Evolutionary conservation across 2,797 vertebrate species (phyloP), one percentile per base, ranked within the genome.

Genomic region (Chaunax sp.): DNA sequence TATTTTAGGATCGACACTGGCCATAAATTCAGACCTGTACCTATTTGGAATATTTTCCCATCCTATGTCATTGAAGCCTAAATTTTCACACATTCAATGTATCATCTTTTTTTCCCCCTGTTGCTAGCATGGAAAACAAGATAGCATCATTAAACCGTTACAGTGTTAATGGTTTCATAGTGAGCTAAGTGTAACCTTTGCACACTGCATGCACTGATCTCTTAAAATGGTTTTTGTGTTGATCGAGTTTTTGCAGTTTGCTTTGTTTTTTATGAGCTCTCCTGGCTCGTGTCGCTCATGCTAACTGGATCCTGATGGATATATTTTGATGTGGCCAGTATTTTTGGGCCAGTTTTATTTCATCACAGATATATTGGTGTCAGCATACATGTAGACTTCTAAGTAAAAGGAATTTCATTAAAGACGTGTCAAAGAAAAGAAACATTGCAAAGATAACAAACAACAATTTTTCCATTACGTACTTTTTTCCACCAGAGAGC

Each of bases 1-100:
- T 66, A 52, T 56, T 41, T 59, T 20, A 49, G n/a, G 38, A 64
- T 43, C 18, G 55, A 65, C 41, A 11, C 16, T 28, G 33, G 46
- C 20, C 62, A 25, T n/a, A 62, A 12, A 5, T n/a, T n/a, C n/a
- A n/a, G n/a, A n/a, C n/a, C n/a, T n/a, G n/a, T n/a, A n/a, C n/a
- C n/a, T n/a, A 61, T 8, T 38, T 8, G 23, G 10, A 56, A 23
- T 38, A 19, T n/a, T 53, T 56, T 26, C 19, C 8, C 18, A 30
- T 51, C 22, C 22, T 15, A 8, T 15, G 15, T 65, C 22, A 10
- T 9, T 11, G 10, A 35, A 35, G 33, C 33, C 33, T 13, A 12
- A 38, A 49, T 33, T 26, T 28, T 1, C 18, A 13, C 23, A 7
- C 3, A 30, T 28, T 28, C 4, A 6, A 12, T 35, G 11, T 30